Percentiles rank a stretch among this genome's conserved stretches.
These are phyloP conservation scores for Hypanus sabinus DNA, from an alignment of 2,113 vertebrate genomes.

Conservation along the genomic window DNA sequence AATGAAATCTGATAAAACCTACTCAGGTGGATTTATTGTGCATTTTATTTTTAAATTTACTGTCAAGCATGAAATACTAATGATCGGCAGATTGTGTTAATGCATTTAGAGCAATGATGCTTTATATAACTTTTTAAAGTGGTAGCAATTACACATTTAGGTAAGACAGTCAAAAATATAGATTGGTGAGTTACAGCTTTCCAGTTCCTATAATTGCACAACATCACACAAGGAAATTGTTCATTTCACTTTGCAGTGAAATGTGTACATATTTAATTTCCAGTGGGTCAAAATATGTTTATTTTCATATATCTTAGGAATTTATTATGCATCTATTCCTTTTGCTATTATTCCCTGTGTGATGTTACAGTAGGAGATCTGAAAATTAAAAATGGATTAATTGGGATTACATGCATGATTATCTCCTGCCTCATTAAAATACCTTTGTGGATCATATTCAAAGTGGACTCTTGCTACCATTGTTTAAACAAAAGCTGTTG, in stretches of 20 bases:
- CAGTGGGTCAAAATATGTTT: background rate
- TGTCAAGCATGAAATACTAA: background rate
- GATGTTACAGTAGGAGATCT: background rate
- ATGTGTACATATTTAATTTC: background rate
- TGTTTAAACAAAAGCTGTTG: background rate
- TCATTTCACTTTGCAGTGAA: background rate
- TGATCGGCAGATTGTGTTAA: background rate
- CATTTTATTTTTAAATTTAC: background rate
- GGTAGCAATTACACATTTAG: background rate
- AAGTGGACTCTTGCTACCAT: background rate
- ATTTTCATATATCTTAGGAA: background rate
- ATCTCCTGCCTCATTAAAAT: constrained; percentile 7
- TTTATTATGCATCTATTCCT: background rate
- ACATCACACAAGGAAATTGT: background rate
- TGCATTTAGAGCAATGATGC: constrained; percentile 1
- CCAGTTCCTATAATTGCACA: background rate
- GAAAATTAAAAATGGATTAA: constrained; percentile 32
- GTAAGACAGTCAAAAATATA: background rate
- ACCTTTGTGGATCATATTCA: background rate
- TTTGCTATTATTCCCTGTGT: constrained; percentile 10
- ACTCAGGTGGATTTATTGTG: constrained; percentile 17
- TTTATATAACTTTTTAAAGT: background rate
- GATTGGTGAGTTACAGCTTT: background rate
- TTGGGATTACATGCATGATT: constrained; percentile 10
- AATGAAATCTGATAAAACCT: background rate